Evolutionary conservation across 92 coral and sea anemone species (phyloP).

Genomic region (Umimayanthus kanabou): DNA sequence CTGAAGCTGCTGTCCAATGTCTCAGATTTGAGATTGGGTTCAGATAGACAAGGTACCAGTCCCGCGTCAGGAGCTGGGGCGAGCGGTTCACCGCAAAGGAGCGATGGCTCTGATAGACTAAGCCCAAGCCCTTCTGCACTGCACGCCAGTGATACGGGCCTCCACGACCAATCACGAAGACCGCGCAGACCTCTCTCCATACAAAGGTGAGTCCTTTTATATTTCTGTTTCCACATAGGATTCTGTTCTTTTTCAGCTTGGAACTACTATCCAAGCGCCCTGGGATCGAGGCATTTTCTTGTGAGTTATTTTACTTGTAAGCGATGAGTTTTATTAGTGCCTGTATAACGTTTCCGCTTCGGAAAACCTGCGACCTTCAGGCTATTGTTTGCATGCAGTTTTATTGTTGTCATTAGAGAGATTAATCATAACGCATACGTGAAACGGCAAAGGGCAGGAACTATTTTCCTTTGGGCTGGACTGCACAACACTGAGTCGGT

Average conservation of each 20-base stretch:
- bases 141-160: slow-evolving; percentile 18
- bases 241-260: background rate
- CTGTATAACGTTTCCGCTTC: too few relatives aligned
- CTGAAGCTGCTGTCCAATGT: slow-evolving; percentile 31
- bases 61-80: background rate
- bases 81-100: background rate
- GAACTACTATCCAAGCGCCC: background rate
- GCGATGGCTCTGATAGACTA: background rate
- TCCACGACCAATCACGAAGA: slow-evolving; percentile 17
- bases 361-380: too few relatives aligned
- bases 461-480: too few relatives aligned
- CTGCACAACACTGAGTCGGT: too few relatives aligned
- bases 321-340: background rate
- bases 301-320: background rate
- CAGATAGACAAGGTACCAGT: background rate
- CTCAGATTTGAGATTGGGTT: slow-evolving; percentile 9
- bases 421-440: too few relatives aligned
- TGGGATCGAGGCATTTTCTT: background rate
- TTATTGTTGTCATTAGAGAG: too few relatives aligned
- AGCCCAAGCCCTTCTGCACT: background rate
- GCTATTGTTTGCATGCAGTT: too few relatives aligned
- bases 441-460: too few relatives aligned
- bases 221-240: background rate
- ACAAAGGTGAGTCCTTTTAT: slow-evolving; percentile 24
- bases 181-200: slow-evolving; percentile 38